Conservation (phyloP, 2,888 invertebrate species). For the Seira musarum region DNA sequence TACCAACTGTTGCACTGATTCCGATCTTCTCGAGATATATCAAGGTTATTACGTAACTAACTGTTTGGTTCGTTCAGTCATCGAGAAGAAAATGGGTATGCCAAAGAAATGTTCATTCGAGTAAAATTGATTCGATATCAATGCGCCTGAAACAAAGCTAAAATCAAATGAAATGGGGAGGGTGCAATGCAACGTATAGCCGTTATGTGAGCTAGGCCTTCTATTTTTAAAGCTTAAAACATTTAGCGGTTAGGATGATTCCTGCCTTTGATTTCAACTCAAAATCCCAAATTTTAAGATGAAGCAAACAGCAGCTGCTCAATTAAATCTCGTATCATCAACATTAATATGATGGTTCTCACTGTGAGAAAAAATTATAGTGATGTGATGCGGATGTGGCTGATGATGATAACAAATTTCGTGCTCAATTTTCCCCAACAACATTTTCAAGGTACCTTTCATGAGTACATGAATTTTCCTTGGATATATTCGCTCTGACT, state of each 20-base stretch:
- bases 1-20: slow-evolving; percentile 17
- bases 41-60: slow-evolving; percentile 14
- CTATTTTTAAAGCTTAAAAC: neutral
- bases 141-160: neutral
- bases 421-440: neutral
- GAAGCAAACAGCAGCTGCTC: slow-evolving; percentile 8
- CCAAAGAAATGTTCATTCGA: too few species aligned
- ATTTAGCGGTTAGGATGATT: neutral
- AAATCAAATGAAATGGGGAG: neutral
- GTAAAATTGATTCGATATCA: neutral
- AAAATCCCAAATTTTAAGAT: neutral
- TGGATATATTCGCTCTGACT: neutral
- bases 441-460: slow-evolving; percentile 1
- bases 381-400: neutral
- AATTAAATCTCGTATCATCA: slow-evolving; percentile 4
- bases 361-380: neutral
- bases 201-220: neutral
- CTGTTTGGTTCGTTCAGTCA: neutral
- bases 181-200: neutral
- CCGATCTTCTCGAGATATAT: neutral
- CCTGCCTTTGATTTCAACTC: neutral
- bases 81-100: neutral
- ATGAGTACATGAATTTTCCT: neutral
- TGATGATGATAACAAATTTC: neutral
- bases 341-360: neutral